Conservation (phyloP, 2,797 vertebrate genomes). For the Cyclopterus lumpus region DNA sequence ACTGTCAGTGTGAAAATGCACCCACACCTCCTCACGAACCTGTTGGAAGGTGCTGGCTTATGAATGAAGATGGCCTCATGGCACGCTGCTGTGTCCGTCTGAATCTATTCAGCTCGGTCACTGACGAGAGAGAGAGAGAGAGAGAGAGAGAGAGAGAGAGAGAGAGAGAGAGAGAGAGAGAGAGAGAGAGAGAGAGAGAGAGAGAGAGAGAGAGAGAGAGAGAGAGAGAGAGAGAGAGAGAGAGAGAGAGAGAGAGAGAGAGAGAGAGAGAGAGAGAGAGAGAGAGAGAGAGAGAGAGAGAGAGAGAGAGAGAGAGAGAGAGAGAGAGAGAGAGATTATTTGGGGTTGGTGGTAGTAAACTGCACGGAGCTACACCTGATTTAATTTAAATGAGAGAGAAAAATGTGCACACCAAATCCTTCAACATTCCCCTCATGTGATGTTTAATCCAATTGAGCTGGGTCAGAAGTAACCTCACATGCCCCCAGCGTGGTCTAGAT, state of each 20-base stretch:
- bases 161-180: no score
- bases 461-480: constrained; percentile 54
- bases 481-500: constrained; percentile 49
- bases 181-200: no score
- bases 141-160: no score
- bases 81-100: background rate
- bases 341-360: constrained; percentile 4
- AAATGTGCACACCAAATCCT: constrained; percentile 15
- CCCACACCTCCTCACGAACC: background rate
- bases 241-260: no score
- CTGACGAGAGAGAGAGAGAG: no score
- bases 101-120: background rate
- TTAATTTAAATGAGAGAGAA: constrained; percentile 28
- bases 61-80: background rate
- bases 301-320: no score
- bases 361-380: constrained; percentile 1
- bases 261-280: no score
- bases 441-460: constrained; percentile 65
- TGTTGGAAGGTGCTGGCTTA: background rate
- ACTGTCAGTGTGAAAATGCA: background rate
- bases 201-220: no score
- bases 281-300: no score
- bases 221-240: no score
- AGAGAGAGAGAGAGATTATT: no score
- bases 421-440: constrained; percentile 61